phyloP scores from a whole-genome alignment of 2,113 vertebrate genomes.

The Pomatostomus ruficeps region DNA sequence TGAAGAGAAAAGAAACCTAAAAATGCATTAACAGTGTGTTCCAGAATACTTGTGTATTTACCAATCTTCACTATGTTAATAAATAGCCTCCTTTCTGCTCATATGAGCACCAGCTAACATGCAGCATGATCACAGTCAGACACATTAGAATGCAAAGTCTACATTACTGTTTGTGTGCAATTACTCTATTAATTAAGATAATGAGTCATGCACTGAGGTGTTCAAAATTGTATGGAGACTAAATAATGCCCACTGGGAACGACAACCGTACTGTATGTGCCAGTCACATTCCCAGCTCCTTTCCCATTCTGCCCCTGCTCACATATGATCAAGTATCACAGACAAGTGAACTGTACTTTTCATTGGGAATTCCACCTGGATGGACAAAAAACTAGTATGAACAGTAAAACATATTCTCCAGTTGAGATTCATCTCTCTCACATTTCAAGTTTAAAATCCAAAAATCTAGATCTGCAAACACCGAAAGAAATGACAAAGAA shows the following conservation, averaged over 20 bases:
- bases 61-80: neutral
- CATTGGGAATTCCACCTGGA: neutral
- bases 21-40: neutral
- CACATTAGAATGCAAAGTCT: neutral
- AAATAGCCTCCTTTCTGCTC: neutral
- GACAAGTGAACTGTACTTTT: neutral
- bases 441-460: neutral
- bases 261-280: neutral
- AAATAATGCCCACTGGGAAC: slow-evolving; percentile 23
- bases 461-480: neutral
- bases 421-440: neutral
- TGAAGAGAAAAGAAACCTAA: neutral
- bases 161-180: neutral
- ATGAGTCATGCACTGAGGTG: slow-evolving; percentile 8
- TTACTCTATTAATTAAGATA: slow-evolving; percentile 40
- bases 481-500: neutral
- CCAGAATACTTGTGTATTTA: neutral
- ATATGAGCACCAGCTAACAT: neutral
- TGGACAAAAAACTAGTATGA: neutral
- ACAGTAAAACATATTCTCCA: neutral
- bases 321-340: neutral
- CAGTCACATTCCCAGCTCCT: neutral
- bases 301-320: neutral
- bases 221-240: neutral
- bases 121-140: neutral